Conservation (phyloP, 2,888 invertebrate species). For the Exephanes ischioxanthus region DNA sequence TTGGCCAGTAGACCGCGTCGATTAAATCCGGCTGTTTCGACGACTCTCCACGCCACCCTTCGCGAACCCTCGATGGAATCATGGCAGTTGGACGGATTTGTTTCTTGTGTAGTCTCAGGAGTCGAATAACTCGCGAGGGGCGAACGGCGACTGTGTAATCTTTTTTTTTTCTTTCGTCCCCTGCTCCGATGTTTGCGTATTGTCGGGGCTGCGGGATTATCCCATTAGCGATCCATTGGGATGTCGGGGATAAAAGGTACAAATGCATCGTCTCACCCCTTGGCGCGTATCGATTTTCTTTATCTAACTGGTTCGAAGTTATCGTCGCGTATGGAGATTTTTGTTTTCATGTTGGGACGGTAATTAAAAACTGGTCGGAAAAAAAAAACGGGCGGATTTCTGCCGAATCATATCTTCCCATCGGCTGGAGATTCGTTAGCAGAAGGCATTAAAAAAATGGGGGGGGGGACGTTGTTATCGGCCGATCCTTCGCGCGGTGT, state of each 20-base stretch:
- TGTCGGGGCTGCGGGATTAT: constrained; percentile 20
- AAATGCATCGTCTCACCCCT: neutral
- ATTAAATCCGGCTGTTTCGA: constrained; percentile 60
- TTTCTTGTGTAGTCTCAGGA: constrained; percentile 24
- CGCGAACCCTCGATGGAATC: constrained; percentile 8
- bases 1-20: constrained; percentile 64
- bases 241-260: constrained; percentile 15
- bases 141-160: constrained; percentile 15
- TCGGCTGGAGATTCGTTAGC: neutral
- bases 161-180: constrained; percentile 15
- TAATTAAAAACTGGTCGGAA: neutral
- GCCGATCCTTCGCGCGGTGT: neutral
- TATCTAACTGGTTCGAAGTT: neutral
- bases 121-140: neutral
- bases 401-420: neutral
- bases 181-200: neutral
- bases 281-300: neutral
- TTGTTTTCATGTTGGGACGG: neutral
- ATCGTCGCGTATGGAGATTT: neutral
- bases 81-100: constrained; percentile 13
- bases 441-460: neutral
- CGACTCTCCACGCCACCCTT: neutral
- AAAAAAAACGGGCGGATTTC: neutral
- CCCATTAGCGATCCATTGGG: constrained; percentile 29
- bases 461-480: neutral